phyloP scores from a whole-genome alignment of 2,888 invertebrate genomes.

The Sesamia inferens region DNA sequence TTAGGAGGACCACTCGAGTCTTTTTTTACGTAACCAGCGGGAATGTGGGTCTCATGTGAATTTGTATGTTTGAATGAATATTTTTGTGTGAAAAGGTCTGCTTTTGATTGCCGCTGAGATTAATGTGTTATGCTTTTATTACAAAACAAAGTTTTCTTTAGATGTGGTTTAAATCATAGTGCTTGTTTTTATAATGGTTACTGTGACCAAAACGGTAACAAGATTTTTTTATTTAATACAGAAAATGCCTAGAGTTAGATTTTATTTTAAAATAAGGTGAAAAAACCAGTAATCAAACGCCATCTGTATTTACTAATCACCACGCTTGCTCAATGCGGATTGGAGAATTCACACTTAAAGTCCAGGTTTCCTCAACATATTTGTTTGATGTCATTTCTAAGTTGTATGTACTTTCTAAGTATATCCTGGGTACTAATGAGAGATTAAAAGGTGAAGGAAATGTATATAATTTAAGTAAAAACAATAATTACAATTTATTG shows the following conservation, averaged over 20 bases:
- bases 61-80: slow-evolving; percentile 23
- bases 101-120: slow-evolving; percentile 34
- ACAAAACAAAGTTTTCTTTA: background rate
- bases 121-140: slow-evolving; percentile 16
- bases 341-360: too few relatives aligned
- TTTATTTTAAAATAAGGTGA: background rate
- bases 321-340: too few relatives aligned
- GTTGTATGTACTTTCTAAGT: too few relatives aligned
- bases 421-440: too few relatives aligned
- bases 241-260: background rate
- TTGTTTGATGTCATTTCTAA: too few relatives aligned
- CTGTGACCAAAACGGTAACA: too few relatives aligned
- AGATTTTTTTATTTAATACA: background rate
- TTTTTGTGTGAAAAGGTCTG: slow-evolving; percentile 28
- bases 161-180: background rate
- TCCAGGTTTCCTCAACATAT: too few relatives aligned
- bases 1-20: slow-evolving; percentile 44
- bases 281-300: too few relatives aligned
- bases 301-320: too few relatives aligned
- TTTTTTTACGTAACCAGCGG: slow-evolving; percentile 37
- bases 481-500: too few relatives aligned
- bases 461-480: too few relatives aligned
- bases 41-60: slow-evolving; percentile 35
- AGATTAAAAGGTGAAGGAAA: too few relatives aligned
- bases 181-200: background rate